phyloP scores from a whole-genome alignment of 2,888 invertebrate genomes.

The Rhagonycha fulva region DNA sequence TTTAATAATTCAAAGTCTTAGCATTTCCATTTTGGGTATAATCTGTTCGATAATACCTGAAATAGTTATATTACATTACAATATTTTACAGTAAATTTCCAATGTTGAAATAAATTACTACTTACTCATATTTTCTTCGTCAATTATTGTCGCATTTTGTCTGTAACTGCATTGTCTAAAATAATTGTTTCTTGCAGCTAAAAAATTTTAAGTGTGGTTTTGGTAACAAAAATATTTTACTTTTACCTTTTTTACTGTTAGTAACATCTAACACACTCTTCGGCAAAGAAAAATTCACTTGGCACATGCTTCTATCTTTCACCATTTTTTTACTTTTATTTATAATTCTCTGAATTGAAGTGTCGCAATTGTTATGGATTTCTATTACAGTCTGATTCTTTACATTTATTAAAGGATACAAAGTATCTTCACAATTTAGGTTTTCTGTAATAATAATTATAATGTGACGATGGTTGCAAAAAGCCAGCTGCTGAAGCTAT shows the following conservation, averaged over 20 bases:
- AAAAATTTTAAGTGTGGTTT: neutral
- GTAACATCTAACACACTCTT: neutral
- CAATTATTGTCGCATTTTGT: neutral
- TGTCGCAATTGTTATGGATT: neutral
- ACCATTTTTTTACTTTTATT: conserved; percentile 45
- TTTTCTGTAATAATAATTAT: neutral
- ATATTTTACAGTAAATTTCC: neutral
- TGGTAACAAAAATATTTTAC: neutral
- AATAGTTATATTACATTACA: neutral
- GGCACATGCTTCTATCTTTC: conserved; percentile 45
- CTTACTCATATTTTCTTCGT: neutral
- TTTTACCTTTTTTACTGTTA: neutral
- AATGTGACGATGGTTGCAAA: no score
- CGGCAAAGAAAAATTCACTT: neutral
- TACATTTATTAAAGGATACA: neutral
- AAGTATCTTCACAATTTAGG: neutral
- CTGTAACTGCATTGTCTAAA: neutral
- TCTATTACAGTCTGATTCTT: neutral
- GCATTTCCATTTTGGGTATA: neutral
- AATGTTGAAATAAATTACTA: neutral
- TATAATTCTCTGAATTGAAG: conserved; percentile 39
- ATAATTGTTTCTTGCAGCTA: neutral
- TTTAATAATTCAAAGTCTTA: conserved; percentile 9
- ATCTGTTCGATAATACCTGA: neutral
- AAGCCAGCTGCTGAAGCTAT: no score